Percentiles rank a stretch among this genome's conserved stretches.
phyloP scores from a whole-genome alignment of 2,797 vertebrate genomes.

The Morus bassanus region DNA sequence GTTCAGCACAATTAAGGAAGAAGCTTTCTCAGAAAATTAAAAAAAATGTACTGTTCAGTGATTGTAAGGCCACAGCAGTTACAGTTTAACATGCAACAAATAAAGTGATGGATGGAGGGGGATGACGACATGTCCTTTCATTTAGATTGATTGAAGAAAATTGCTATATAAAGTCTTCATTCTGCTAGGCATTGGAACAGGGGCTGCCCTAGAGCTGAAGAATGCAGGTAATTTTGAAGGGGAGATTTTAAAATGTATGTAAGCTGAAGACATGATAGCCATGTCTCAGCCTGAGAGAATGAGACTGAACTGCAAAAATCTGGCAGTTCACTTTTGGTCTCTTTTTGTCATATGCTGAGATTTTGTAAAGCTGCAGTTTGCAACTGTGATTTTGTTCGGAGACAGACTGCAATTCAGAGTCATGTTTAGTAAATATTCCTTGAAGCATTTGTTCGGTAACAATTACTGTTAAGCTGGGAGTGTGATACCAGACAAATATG shows the following conservation, averaged over 20 bases:
- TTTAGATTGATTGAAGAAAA: constrained; percentile 27
- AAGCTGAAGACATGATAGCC: background rate
- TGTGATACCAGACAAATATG: background rate
- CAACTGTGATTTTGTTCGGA: background rate
- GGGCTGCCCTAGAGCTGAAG: background rate
- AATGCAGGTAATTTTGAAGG: background rate
- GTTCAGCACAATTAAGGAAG: constrained; percentile 14
- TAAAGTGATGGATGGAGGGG: background rate
- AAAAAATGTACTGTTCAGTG: background rate
- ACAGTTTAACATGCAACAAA: background rate
- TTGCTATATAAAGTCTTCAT: background rate
- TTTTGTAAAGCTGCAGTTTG: background rate
- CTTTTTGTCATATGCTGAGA: background rate
- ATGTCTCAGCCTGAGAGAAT: background rate
- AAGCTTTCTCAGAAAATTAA: background rate
- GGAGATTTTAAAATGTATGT: background rate
- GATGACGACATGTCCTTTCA: background rate
- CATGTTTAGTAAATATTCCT: background rate
- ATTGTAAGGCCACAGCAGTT: background rate
- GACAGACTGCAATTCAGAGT: background rate
- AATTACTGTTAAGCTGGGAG: background rate
- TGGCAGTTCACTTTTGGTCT: background rate
- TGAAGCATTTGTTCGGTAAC: background rate
- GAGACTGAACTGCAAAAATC: background rate
- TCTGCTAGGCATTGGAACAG: background rate